Evolutionary conservation across 2,113 vertebrate species (phyloP), one percentile per base, ranked within the genome.

Genomic region (Callaeas wilsoni): DNA sequence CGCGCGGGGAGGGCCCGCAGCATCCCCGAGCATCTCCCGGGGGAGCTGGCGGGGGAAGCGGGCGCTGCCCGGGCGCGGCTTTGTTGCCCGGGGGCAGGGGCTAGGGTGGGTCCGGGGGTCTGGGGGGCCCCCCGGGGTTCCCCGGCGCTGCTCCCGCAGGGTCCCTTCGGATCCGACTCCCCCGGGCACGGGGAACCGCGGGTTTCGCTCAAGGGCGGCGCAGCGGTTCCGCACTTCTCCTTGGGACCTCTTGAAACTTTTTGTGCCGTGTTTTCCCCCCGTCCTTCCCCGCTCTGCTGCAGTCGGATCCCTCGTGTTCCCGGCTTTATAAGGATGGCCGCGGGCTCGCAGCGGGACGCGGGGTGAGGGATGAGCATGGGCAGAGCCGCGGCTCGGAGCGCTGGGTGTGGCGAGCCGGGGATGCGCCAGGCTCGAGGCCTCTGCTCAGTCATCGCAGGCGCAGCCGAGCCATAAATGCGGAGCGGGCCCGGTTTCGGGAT

Each of bases 351-450:
- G 81, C 68, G 68, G 81, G 65, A 3, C 57, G 12, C 50, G 71
- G 83, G 60, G 10, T 4, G 63, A 18, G 53, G 33, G 53, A 33
- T 53, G 84, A 16, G 84, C 55, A 50, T 12, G 84, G 73, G 73
- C 73, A 46, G 73, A 69, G 84, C 50, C 47, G 70, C 62, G 75
- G 65, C 65, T 16, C 47, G 68, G 84, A 37, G 94, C 70, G 94
- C 75, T 96, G 98, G 97, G 97, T 95, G 98, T 97, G 97, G 97
- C 60, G 86, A 46, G 94, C 80, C 57, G 64, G 87, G 89, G 93
- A 86, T 97, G 95, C 96, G 90, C 96, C 94, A 9, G 57, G 37
- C 95, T 35, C 78, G 59, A 16, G 96, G 97, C 97, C 97, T 93
- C 3, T 44, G 67, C 86, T 57, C 86, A 65, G 86, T 80, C 86